phyloP scores from a whole-genome alignment of 2,797 vertebrate genomes.

The Leucoraja ocellata region DNA sequence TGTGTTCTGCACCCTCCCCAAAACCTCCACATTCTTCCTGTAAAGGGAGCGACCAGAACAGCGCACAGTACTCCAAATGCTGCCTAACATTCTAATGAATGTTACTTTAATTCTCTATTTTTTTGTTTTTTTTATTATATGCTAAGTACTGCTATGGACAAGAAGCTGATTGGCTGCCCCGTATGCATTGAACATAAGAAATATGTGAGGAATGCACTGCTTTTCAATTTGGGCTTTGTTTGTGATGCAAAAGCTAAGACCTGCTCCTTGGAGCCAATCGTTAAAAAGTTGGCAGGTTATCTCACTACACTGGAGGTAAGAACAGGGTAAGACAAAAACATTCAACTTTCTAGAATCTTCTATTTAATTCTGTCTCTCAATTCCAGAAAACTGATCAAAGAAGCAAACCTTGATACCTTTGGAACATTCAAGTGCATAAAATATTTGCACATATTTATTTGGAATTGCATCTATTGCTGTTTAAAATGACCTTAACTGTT shows the following conservation, averaged over 20 bases:
- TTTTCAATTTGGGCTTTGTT: slow-evolving; percentile 92
- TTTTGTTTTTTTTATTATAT: slow-evolving; percentile 24
- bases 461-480: neutral
- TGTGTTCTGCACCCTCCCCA: too few species aligned
- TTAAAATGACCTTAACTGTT: neutral
- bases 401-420: neutral
- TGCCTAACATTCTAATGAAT: neutral
- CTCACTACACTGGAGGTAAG: slow-evolving; percentile 91
- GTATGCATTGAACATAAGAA: slow-evolving; percentile 98
- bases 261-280: slow-evolving; percentile 87
- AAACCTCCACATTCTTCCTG: too few species aligned
- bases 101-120: neutral
- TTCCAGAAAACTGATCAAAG: neutral
- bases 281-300: slow-evolving; percentile 94
- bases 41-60: too few species aligned
- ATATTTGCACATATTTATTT: neutral
- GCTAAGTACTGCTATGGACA: slow-evolving; percentile 90
- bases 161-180: slow-evolving; percentile 92
- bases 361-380: neutral
- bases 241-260: slow-evolving; percentile 89
- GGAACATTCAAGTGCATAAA: neutral
- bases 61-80: too few species aligned
- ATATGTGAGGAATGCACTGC: slow-evolving; percentile 88
- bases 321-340: neutral
- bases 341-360: neutral